These are phyloP conservation scores for Spea hammondii DNA, from an alignment of 2,797 vertebrate species.

Conservation along the genomic window DNA sequence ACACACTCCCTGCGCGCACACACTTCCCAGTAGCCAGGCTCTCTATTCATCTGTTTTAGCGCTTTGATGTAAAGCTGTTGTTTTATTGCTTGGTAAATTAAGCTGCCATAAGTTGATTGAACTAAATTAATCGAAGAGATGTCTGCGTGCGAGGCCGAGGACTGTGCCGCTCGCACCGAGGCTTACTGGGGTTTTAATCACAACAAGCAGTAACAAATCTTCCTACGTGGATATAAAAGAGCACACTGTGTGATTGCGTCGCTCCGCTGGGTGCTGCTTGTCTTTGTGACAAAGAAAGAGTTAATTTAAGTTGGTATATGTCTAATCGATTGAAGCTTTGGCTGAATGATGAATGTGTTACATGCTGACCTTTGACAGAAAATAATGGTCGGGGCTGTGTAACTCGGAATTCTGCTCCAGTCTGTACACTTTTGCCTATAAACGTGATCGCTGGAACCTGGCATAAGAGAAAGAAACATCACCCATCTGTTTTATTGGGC, in stretches of 20 bases:
- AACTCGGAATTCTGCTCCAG: background rate
- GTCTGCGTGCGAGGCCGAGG: slow-evolving; percentile 52
- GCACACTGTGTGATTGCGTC: slow-evolving; percentile 20
- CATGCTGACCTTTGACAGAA: background rate
- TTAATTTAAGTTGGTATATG: slow-evolving; percentile 17
- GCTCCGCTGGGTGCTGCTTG: background rate
- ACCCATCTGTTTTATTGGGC: too few species aligned
- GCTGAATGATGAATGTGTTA: background rate
- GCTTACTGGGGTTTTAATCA: slow-evolving; percentile 48
- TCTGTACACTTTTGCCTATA: background rate
- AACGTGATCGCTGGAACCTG: background rate
- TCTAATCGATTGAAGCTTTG: background rate
- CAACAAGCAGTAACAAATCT: slow-evolving; percentile 45
- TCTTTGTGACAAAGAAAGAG: slow-evolving; percentile 19
- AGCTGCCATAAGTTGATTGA: slow-evolving; percentile 73
- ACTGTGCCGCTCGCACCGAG: slow-evolving; percentile 42
- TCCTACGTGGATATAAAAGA: slow-evolving; percentile 32
- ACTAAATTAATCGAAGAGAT: slow-evolving; percentile 74
- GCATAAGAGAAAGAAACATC: background rate
- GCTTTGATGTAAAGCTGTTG: slow-evolving; percentile 70
- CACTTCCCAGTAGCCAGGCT: slow-evolving; percentile 17
- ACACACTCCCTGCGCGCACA: background rate
- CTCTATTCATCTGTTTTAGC: slow-evolving; percentile 69
- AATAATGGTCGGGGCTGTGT: background rate
- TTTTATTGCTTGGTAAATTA: slow-evolving; percentile 79